A percentile compares a stretch with the other conserved stretches of the same genome.
phyloP scores from a whole-genome alignment of 2,797 vertebrate genomes.

The Betta splendens region DNA sequence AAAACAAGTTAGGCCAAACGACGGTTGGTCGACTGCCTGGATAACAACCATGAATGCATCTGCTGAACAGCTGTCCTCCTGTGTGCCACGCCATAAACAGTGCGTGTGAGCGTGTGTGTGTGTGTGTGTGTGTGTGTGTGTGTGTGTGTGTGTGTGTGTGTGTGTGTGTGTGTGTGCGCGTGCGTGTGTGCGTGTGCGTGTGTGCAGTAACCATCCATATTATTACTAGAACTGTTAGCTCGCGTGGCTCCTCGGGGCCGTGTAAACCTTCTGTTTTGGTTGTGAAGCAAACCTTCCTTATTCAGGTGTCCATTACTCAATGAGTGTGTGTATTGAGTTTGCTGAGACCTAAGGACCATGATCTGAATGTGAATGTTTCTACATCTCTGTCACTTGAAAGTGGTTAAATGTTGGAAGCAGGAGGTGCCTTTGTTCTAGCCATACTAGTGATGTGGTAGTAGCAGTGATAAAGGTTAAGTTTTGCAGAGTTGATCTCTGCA shows the following conservation, averaged over 20 bases:
- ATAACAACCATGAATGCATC: conserved; percentile 36
- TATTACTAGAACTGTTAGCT: conserved; percentile 31
- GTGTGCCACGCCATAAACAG: conserved; percentile 41
- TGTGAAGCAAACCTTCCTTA: conserved; percentile 21
- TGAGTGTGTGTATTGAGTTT: too few relatives aligned
- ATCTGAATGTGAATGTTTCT: too few relatives aligned
- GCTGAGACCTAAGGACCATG: too few relatives aligned
- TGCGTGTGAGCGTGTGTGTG: not conserved
- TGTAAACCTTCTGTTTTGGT: conserved; percentile 4
- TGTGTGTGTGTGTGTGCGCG: conserved; percentile 25
- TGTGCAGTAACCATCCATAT: conserved; percentile 26
- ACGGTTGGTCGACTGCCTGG: conserved; percentile 13
- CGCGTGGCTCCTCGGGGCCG: conserved; percentile 14
- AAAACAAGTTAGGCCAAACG: conserved; percentile 32
- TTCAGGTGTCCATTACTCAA: too few relatives aligned
- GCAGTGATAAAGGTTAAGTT: too few relatives aligned
- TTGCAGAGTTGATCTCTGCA: too few relatives aligned
- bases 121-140: conserved; percentile 9
- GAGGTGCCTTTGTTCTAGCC: too few relatives aligned
- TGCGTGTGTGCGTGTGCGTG: conserved; percentile 7
- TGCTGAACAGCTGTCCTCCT: conserved; percentile 22
- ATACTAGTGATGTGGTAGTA: too few relatives aligned
- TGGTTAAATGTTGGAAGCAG: too few relatives aligned
- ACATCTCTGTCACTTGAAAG: too few relatives aligned
- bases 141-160: not conserved